These are phyloP conservation scores for Chelonus formosanus DNA, from an alignment of 2,888 invertebrate species.

Conservation along the genomic window DNA sequence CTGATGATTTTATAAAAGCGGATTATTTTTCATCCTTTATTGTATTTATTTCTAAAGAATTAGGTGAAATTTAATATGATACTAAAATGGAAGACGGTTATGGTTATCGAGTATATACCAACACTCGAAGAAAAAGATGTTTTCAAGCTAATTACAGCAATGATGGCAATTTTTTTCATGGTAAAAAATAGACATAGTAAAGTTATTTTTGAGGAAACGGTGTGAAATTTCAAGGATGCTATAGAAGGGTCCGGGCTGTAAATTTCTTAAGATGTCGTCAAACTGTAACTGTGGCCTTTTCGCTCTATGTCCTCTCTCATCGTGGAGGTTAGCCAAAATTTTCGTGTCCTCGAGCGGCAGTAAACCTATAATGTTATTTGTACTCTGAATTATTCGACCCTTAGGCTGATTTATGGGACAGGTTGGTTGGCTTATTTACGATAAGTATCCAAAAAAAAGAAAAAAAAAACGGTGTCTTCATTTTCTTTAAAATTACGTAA, in stretches of 20 bases:
- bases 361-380: constrained; percentile 64
- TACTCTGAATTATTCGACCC: constrained; percentile 57
- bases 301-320: background rate
- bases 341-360: constrained; percentile 37
- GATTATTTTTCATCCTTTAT: too few species aligned
- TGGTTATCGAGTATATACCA: too few species aligned
- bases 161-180: too few species aligned
- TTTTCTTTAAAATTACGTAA: background rate
- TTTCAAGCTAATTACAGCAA: too few species aligned
- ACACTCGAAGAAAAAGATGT: too few species aligned
- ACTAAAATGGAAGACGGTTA: too few species aligned
- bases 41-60: too few species aligned
- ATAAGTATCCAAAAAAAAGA: constrained; percentile 27
- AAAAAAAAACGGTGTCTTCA: constrained; percentile 2
- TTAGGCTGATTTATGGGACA: constrained; percentile 56
- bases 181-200: background rate
- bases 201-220: background rate
- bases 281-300: constrained; percentile 8
- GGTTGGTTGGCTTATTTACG: constrained; percentile 48
- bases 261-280: constrained; percentile 15
- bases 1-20: too few species aligned
- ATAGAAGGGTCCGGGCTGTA: constrained; percentile 2
- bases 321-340: background rate
- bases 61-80: too few species aligned
- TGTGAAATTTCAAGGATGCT: constrained; percentile 1